Conservation (phyloP, 2,888 invertebrate genomes). For the Acholoe squamosa region DNA sequence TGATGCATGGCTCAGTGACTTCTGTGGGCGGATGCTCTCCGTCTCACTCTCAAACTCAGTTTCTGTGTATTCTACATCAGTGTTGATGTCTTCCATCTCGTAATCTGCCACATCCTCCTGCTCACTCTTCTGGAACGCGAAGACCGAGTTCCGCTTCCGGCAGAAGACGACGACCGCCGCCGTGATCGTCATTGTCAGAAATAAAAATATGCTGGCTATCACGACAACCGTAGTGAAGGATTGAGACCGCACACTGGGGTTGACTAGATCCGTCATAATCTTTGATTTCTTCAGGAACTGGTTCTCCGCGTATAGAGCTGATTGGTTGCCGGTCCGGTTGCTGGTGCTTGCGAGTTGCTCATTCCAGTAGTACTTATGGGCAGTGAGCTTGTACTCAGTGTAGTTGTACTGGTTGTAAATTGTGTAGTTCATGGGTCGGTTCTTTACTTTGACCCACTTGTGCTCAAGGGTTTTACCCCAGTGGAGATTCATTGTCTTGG, state of each 20-base stretch:
- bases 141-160: conserved; percentile 80
- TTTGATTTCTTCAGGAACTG: conserved; percentile 63
- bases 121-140: conserved; percentile 78
- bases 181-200: conserved; percentile 77
- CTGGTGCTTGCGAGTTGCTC: background rate
- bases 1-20: background rate
- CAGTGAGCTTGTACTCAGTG: conserved; percentile 53
- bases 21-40: conserved; percentile 26
- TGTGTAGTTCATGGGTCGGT: conserved; percentile 60
- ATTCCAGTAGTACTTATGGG: conserved; percentile 60
- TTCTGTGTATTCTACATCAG: conserved; percentile 67
- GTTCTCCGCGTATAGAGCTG: conserved; percentile 47
- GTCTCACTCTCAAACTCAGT: conserved; percentile 65
- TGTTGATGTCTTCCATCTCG: conserved; percentile 77
- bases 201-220: conserved; percentile 78
- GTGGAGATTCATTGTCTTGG: conserved; percentile 59
- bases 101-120: conserved; percentile 76
- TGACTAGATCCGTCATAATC: conserved; percentile 60
- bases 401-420: conserved; percentile 58
- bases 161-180: conserved; percentile 79
- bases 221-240: conserved; percentile 74
- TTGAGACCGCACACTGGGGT: conserved; percentile 61
- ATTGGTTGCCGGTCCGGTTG: conserved; percentile 46
- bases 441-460: conserved; percentile 59
- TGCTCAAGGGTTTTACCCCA: conserved; percentile 64